A percentile compares a stretch with the other conserved stretches of the same genome.
phyloP scores from a whole-genome alignment of 2,797 vertebrate genomes.

The Hapalemur alaotrensis region DNA sequence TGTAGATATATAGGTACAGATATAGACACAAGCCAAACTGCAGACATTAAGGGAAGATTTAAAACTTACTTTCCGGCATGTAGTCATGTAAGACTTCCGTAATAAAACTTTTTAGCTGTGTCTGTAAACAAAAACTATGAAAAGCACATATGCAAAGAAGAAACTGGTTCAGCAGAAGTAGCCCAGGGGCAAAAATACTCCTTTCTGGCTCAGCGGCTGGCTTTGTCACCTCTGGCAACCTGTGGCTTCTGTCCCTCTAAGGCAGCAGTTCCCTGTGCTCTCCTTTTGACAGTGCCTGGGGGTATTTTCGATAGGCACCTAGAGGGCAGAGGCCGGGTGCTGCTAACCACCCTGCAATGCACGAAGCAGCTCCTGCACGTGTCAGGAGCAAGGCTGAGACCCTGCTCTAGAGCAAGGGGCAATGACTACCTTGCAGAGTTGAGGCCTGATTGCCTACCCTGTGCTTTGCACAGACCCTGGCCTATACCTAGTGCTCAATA shows the following conservation, averaged over 20 bases:
- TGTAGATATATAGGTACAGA: neutral
- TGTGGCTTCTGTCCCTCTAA: neutral
- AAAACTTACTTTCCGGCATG: neutral
- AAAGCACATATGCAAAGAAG: neutral
- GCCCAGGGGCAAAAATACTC: neutral
- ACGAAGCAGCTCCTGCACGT: fast-evolving
- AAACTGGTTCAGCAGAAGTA: neutral
- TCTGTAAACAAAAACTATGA: neutral
- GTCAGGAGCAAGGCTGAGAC: neutral
- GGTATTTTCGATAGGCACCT: neutral
- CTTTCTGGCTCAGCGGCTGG: fast-evolving
- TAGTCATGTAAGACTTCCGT: neutral
- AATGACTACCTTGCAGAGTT: neutral
- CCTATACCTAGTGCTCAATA: neutral
- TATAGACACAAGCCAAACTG: neutral
- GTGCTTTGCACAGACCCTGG: neutral
- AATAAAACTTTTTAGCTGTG: neutral
- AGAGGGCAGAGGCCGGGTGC: neutral
- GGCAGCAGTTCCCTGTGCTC: neutral
- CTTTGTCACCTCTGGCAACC: neutral
- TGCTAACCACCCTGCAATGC: fast-evolving
- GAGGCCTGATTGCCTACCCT: neutral
- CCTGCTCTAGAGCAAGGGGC: neutral
- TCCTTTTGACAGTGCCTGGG: neutral
- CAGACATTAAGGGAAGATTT: neutral